phyloP scores from a whole-genome alignment of 2,888 invertebrate species.

The Agrotis exclamationis region DNA sequence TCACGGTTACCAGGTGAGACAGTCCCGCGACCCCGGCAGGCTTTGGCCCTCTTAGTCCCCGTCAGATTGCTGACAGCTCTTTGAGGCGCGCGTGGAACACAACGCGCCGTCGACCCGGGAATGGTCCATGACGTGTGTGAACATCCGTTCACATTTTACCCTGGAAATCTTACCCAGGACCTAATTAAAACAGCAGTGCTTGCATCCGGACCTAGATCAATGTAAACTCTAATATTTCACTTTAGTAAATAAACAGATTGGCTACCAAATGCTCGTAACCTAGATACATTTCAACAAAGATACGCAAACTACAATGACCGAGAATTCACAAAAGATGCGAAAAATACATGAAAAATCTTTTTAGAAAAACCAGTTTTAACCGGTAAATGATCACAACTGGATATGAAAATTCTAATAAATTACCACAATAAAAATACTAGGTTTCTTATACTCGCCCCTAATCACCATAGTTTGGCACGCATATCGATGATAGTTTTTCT shows the following conservation, averaged over 20 bases:
- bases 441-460: constrained; percentile 6
- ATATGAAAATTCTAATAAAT: constrained; percentile 24
- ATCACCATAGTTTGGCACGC: constrained; percentile 27
- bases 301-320: constrained; percentile 2
- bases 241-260: background rate
- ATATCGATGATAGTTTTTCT: background rate
- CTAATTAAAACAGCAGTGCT: too few species aligned
- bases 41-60: too few species aligned
- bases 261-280: background rate
- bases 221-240: background rate
- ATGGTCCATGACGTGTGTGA: too few species aligned
- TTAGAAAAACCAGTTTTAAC: constrained; percentile 11
- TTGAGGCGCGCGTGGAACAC: too few species aligned
- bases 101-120: too few species aligned
- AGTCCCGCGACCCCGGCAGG: too few species aligned
- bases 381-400: background rate
- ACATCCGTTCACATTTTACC: too few species aligned
- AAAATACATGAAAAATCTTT: constrained; percentile 10
- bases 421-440: constrained; percentile 13
- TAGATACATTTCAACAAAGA: constrained; percentile 13
- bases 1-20: too few species aligned
- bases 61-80: too few species aligned
- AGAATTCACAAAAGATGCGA: constrained; percentile 5
- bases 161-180: background rate
- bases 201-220: background rate